Evolutionary conservation across 2,797 vertebrate species (phyloP), one percentile per base, ranked within the genome.

Genomic region (Ammospiza maritima): DNA sequence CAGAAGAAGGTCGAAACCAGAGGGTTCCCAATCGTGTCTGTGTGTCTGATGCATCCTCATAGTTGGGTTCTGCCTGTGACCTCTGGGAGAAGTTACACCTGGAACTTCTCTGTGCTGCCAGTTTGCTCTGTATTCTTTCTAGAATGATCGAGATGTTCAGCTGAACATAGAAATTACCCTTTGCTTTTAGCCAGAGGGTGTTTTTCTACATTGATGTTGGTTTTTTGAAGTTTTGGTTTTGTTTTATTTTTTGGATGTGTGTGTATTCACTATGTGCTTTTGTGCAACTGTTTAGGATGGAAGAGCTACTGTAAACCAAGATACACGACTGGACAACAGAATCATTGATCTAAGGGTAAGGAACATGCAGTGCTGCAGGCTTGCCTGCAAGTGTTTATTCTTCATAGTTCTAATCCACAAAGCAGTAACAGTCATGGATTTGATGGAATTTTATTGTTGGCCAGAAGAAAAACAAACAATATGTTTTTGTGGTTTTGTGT

Each of bases 301-400:
- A 97, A 99, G 99, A 99, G 99, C 99, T 88, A 99, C 99, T 21
- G 99, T 99, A 93, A 99, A 99, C 97, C 99, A 99, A 95, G 99
- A 99, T 98, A 99, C 99, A 94, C 98, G 98, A 96, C 98, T 99
- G 98, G 99, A 99, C 98, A 99, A 99, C 98, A 98, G 99, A 97
- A 98, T 99, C 94, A 99, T 99, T 96, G 99, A 99, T 96, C 98
- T 99, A 93, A 98, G 99, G 98, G 99, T 99, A 98, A 98, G 98
- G 67, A 94, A 70, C 2, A 1, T 50, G 26, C 38, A 80, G 38
- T 87, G 32, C 79, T 91, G 16, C 30, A 11, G 74, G 29, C 51
- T 69, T 84, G 13, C 23, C 47, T 96, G 51, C 73, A 84, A 15
- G 23, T 70, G 27, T 71, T 85, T 77, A 16, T 80, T 88, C 36